Evolutionary conservation across 2,113 vertebrate species (phyloP).

Genomic region (Megalops atlanticus): DNA sequence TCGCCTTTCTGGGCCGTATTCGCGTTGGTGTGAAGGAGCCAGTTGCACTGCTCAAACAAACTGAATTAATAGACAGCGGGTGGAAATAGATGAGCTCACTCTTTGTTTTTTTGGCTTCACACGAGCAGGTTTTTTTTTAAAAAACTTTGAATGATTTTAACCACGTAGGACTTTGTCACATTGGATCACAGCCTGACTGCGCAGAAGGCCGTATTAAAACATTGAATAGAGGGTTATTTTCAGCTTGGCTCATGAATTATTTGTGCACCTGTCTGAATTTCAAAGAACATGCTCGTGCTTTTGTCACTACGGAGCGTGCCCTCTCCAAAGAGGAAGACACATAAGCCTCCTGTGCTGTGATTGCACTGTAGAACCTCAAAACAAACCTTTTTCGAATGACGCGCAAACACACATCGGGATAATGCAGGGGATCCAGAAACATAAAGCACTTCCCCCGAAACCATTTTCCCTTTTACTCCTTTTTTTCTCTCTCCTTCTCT

Average conservation of each 20-base stretch:
- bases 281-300: slow-evolving; percentile 33
- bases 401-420: neutral
- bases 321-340: neutral
- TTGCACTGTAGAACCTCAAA: neutral
- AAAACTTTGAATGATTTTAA: slow-evolving; percentile 45
- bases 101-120: slow-evolving; percentile 44
- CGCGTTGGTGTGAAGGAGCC: slow-evolving; percentile 29
- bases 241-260: slow-evolving; percentile 45
- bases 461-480: neutral
- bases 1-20: slow-evolving; percentile 26
- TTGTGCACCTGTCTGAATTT: slow-evolving; percentile 46
- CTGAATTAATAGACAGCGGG: slow-evolving; percentile 30
- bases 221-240: slow-evolving; percentile 52
- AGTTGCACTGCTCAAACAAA: slow-evolving; percentile 33
- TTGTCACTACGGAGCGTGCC: slow-evolving; percentile 12
- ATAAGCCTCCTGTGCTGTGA: neutral
- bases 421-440: neutral
- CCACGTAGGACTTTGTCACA: slow-evolving; percentile 46
- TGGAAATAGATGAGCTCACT: slow-evolving; percentile 45
- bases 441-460: neutral
- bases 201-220: slow-evolving; percentile 53
- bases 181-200: slow-evolving; percentile 39
- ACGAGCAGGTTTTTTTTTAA: slow-evolving; percentile 39
- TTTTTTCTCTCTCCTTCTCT: neutral
- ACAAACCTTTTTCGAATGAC: neutral